Conservation (phyloP, 2,797 vertebrate species). For the Taeniopygia guttata region DNA sequence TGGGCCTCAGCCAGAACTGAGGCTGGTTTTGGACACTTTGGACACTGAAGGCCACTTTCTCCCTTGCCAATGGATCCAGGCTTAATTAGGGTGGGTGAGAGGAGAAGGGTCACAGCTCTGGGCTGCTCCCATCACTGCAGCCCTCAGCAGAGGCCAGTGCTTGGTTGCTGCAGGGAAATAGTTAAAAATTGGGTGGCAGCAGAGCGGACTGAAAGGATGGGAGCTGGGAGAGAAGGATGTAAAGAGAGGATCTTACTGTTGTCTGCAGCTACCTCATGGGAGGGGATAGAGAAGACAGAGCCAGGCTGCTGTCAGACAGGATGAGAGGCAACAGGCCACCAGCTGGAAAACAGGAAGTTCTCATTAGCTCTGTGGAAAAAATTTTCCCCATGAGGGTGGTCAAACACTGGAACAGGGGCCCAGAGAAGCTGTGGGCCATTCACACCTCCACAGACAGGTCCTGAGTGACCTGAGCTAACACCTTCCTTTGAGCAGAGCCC, state of each 20-base stretch:
- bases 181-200: background rate
- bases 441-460: background rate
- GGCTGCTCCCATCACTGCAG: background rate
- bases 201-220: background rate
- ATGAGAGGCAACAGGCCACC: background rate
- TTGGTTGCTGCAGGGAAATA: background rate
- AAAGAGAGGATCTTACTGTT: background rate
- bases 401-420: background rate
- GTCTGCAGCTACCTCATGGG: background rate
- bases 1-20: background rate
- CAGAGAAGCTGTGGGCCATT: background rate
- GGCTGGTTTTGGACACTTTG: background rate
- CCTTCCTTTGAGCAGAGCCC: background rate
- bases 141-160: background rate
- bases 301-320: background rate
- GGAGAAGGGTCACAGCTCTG: background rate
- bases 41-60: background rate
- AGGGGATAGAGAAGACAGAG: background rate
- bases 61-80: background rate
- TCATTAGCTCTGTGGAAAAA: slow-evolving; percentile 10
- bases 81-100: background rate
- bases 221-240: background rate
- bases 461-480: background rate
- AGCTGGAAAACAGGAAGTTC: slow-evolving; percentile 40
- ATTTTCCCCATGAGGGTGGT: background rate